phyloP scores from a whole-genome alignment of 2,797 vertebrate genomes.

The Microctenopoma steveboyesi region DNA sequence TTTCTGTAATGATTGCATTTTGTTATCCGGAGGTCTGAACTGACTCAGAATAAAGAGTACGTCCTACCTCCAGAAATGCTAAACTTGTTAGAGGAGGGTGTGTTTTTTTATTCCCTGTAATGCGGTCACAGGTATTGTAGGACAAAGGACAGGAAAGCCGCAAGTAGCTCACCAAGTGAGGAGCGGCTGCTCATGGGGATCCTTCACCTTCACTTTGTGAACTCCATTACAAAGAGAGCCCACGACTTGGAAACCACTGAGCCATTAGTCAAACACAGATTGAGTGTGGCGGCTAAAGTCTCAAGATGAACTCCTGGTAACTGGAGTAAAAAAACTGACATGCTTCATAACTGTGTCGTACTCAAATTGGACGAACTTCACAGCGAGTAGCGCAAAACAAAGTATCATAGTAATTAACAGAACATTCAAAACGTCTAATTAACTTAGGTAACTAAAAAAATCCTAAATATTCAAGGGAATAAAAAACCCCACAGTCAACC shows the following conservation, averaged over 20 bases:
- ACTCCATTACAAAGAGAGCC: constrained; percentile 64
- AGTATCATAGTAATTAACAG: background rate
- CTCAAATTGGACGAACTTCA: constrained; percentile 10
- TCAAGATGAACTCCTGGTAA: constrained; percentile 44
- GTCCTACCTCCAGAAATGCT: constrained; percentile 20
- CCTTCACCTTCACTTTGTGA: constrained; percentile 72
- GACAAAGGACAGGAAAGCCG: constrained; percentile 68
- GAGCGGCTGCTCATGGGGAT: constrained; percentile 66
- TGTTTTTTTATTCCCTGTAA: constrained; percentile 39
- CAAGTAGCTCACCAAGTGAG: constrained; percentile 49
- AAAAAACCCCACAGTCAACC: background rate
- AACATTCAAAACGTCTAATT: constrained; percentile 3
- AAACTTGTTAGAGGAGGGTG: constrained; percentile 18
- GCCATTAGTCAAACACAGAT: constrained; percentile 70
- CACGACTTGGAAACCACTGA: constrained; percentile 61
- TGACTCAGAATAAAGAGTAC: background rate
- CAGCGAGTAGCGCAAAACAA: background rate
- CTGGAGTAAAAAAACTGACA: no score
- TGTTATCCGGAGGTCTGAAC: constrained; percentile 7
- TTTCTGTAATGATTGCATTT: background rate
- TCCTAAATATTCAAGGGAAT: constrained; percentile 8
- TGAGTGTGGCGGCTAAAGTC: constrained; percentile 68
- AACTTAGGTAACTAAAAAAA: background rate
- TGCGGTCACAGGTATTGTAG: constrained; percentile 67
- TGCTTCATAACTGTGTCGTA: constrained; percentile 13